phyloP scores from a whole-genome alignment of 2,113 vertebrate genomes.

The Butorides virescens region DNA sequence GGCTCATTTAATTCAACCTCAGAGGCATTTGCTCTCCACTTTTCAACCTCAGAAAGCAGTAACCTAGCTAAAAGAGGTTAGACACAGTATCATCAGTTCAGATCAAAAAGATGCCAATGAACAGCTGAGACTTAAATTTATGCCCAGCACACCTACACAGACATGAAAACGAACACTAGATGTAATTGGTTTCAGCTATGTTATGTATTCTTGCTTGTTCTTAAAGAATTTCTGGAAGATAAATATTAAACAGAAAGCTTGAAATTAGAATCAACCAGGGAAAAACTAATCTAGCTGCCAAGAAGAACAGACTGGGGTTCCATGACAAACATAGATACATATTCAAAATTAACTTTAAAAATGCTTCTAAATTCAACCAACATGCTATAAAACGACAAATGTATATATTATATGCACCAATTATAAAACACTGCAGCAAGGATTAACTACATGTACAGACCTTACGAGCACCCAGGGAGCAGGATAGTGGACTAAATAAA shows the following conservation, averaged over 20 bases:
- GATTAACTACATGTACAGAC: slow-evolving; percentile 37
- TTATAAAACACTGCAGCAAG: slow-evolving; percentile 48
- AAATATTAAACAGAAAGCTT: neutral
- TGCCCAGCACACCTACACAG: neutral
- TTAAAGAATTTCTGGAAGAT: slow-evolving; percentile 3
- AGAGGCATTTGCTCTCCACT: slow-evolving; percentile 38
- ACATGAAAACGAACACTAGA: neutral
- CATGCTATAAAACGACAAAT: slow-evolving; percentile 35
- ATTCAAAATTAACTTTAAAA: slow-evolving; percentile 60
- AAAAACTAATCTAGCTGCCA: slow-evolving; percentile 9
- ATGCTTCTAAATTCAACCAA: slow-evolving; percentile 38
- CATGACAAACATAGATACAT: neutral
- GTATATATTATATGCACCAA: neutral
- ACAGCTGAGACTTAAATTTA: slow-evolving; percentile 54
- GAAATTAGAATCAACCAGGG: slow-evolving; percentile 34
- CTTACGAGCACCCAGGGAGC: slow-evolving; percentile 13
- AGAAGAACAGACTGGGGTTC: neutral
- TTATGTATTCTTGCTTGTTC: neutral
- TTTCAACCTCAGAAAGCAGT: slow-evolving; percentile 25
- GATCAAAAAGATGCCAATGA: slow-evolving; percentile 49
- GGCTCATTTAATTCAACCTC: slow-evolving; percentile 47
- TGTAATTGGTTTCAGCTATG: neutral
- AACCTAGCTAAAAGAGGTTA: slow-evolving; percentile 31
- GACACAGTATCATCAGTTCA: slow-evolving; percentile 47
- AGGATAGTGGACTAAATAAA: neutral